Evolutionary conservation across 2,888 invertebrate genomes (phyloP), one percentile per base, ranked within the genome.

Genomic region (Noctua pronuba): DNA sequence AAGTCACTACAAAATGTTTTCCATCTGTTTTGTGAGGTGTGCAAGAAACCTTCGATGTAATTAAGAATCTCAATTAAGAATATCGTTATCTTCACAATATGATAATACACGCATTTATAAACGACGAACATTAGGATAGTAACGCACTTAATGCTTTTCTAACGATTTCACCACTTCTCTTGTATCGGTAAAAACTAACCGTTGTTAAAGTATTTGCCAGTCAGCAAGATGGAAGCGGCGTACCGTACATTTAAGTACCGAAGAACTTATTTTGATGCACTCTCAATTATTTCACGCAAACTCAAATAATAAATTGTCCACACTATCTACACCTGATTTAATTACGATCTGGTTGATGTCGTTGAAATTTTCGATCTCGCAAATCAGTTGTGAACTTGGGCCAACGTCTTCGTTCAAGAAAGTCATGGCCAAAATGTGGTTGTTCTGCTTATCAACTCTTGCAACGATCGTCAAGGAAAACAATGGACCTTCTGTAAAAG

Each of bases 261-360:
- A n/a, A 7, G 18, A 35, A 6, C 1, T 41, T 8, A 16, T 41
- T 38, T n/a, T 21, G n/a, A 35, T n/a, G 7, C 21, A 49, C 35
- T 66, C 35, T 46, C 46, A 66, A 41, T 49, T 16, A 44, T 28
- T 41, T 31, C 44, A 4, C 38, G 46, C 11, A 76, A 88, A 90
- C 13, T 84, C 70, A 65, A 91, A 90, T 8, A 71, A 11, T 68
- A 91, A 55, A 71, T 77, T 88, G 38, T 85, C 55, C 1, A 91
- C 70, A 6, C 21, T 73, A 28, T 79, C 49, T n/a, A 90, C 84
- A 10, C 91, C 91, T 69, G 87, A 75, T 73, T 82, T 85, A 16
- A 91, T 84, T 6, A 86, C 73, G 16, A 91, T 88, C 13, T 67
- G 58, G 24, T 74, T 75, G 62, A 89, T 83, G 67, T 88, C 80